Evolutionary conservation across 1,140 invertebrate species (phyloP).

Genomic region (Daktulosphaira vitifoliae): DNA sequence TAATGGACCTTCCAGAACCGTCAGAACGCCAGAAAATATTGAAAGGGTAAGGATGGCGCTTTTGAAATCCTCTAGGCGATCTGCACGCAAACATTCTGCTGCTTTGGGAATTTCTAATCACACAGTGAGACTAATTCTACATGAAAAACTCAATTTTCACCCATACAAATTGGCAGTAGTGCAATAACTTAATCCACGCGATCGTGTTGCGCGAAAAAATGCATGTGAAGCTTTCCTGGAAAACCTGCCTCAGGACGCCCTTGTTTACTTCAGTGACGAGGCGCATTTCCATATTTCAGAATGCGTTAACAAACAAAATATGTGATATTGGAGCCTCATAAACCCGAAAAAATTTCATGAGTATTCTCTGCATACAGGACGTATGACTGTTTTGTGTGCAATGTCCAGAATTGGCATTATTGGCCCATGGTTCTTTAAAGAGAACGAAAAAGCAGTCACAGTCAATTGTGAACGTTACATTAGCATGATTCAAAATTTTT

Average conservation of each 20-base stretch:
- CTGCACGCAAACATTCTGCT: too few relatives aligned
- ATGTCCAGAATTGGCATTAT: conserved; percentile 37
- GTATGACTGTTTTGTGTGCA: conserved; percentile 40
- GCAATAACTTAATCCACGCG: conserved; percentile 27
- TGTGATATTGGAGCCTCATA: background rate
- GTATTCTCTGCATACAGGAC: conserved; percentile 41
- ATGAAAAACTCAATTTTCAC: conserved; percentile 25
- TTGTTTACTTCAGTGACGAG: conserved; percentile 8
- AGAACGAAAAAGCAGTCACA: conserved; percentile 36
- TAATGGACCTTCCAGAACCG: too few relatives aligned
- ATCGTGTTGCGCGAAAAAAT: conserved; percentile 23
- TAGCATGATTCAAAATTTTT: conserved; percentile 35
- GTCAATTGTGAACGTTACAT: conserved; percentile 38
- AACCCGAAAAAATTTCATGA: conserved; percentile 38
- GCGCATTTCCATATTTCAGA: too few relatives aligned
- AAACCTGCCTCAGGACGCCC: conserved; percentile 13
- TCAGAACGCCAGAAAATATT: too few relatives aligned
- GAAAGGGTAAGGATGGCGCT: too few relatives aligned
- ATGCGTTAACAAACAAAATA: background rate
- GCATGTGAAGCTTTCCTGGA: conserved; percentile 2
- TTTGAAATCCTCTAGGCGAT: too few relatives aligned
- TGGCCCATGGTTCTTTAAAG: conserved; percentile 38
- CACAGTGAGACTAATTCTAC: too few relatives aligned
- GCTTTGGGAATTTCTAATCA: too few relatives aligned
- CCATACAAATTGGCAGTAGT: conserved; percentile 31